Base-by-base conservation (phyloP, 2,888 invertebrate species). In the Polydrusus pterygomalis region DNA sequence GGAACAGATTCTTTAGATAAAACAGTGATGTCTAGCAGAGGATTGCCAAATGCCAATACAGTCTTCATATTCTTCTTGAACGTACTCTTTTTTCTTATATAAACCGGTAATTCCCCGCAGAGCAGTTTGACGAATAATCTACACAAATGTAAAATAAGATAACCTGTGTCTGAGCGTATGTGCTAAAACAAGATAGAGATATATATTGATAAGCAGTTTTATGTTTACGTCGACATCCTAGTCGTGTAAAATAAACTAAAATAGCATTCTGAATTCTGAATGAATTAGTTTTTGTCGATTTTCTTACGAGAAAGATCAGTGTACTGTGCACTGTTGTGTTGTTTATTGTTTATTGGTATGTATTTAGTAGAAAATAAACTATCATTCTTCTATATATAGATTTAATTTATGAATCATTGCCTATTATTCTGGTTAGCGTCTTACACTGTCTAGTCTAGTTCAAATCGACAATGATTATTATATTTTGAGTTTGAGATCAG, bases 41-140 rank as follows among this genome's bases (percentile, higher is more conserved):
- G 88, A 81, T 89, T 89, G 6, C 88, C 88, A 80, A 89, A 88
- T 5, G 86, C 87, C 54, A 86, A 84, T 54, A 88, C 77, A 25
- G 83, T 67, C 38, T 82, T 81, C 84, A 84, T 85, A 17, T 17
- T 25, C n/a, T n/a, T n/a, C 18, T 51, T 17, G 49, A 15, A 11
- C n/a, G n/a, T 13, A 43, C n/a, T 43, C 20, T 7, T 40, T n/a
- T 15, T 34, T 15, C 25, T 3, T 30, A 2, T 54, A 17, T 15
- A 47, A 47, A 15, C 17, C 17, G 17, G 64, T 64, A 49, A 64
- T 64, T 64, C 64, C 47, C 45, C 47, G 64, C 15, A 64, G 64
- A 45, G 2, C 30, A 30, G 9, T n/a, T 64, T 64, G 1, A 7
- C 25, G n/a, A 11, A 11, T 64, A 63, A 49, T 49, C 64, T 49